phyloP scores from a whole-genome alignment of 37 sponge, comb jelly and placozoan genomes.

The Agelas oroides region DNA sequence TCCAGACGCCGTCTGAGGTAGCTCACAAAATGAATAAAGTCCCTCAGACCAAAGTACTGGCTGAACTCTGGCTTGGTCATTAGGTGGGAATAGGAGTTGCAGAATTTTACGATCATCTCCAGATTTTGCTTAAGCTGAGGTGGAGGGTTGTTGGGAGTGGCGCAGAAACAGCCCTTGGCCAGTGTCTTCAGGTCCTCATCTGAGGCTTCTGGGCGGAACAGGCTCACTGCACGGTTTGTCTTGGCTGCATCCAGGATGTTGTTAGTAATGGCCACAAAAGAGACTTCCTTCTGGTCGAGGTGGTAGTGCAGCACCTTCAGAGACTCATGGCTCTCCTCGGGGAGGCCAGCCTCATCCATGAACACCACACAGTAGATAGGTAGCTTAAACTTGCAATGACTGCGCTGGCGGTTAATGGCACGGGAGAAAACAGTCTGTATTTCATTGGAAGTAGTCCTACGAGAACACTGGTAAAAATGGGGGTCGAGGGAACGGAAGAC shows the following conservation, averaged over 20 bases:
- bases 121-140: constrained; percentile 60
- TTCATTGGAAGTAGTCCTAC: constrained; percentile 89
- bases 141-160: constrained; percentile 59
- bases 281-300: constrained; percentile 88
- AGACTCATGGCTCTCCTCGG: constrained; percentile 95
- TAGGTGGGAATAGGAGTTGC: constrained; percentile 48
- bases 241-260: constrained; percentile 95
- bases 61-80: constrained; percentile 42
- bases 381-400: constrained; percentile 49
- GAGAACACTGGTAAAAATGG: constrained; percentile 92
- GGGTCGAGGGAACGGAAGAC: constrained; percentile 80
- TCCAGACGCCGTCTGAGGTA: constrained; percentile 77
- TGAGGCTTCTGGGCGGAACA: constrained; percentile 83
- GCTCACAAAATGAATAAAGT: constrained; percentile 91
- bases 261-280: constrained; percentile 94
- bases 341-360: constrained; percentile 95
- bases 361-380: constrained; percentile 90
- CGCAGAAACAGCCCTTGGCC: constrained; percentile 76
- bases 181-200: constrained; percentile 71
- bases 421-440: constrained; percentile 88
- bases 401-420: constrained; percentile 82
- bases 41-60: constrained; percentile 84
- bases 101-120: constrained; percentile 61
- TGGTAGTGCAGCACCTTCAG: constrained; percentile 96
- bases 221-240: constrained; percentile 87